Base-by-base conservation (phyloP, 2,888 invertebrate species). In the Trichogramma evanescens region DNA sequence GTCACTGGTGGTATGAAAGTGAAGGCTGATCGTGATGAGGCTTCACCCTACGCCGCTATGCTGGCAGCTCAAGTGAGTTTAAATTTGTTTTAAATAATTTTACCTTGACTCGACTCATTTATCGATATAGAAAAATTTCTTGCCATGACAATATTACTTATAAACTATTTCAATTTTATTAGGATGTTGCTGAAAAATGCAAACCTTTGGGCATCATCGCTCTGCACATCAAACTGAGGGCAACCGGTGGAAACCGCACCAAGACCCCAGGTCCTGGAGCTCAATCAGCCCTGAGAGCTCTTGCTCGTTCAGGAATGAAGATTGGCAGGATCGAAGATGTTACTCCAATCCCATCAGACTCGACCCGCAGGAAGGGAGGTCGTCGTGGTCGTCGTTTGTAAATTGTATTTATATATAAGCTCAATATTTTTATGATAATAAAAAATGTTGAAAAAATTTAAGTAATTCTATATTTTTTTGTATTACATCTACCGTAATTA, bases 11-110 rank as follows among this genome's bases (percentile, higher is more conserved):
- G 95, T 64, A 99, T 99, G 99, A 99, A 99, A 83, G 99, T 99
- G 52, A 99, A 99, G 82, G 98, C 99, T 71, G 99, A 99, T 83
- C 89, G 99, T 84, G 99, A 99, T 81, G 99, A 99, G 82, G 95
- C 99, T 67, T 98, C 98, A 52, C 99, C 99, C 53, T 99, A 99
- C 78, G 99, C 99, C 74, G 99, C 99, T 87, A 99, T 99, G 99
- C 95, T 99, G 82, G 99, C 99, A 71, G 98, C 98, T 68, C 98
- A 99, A 85, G 92, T 92, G 80, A 75, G 70, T 13, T 13, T 13
- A 13, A 13, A 13, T 13, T 13, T 1, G 13, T 45, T 45, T 9
- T 45, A 45, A 45, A 2, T 45, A 45, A 45, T 2, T 45, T 45
- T 45, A 45, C 7, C 7, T 45, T 45, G 45, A 45, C 45, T 7